These are phyloP conservation scores for Semicossyphus pulcher DNA, from an alignment of 2,113 vertebrate genomes.

Conservation along the genomic window DNA sequence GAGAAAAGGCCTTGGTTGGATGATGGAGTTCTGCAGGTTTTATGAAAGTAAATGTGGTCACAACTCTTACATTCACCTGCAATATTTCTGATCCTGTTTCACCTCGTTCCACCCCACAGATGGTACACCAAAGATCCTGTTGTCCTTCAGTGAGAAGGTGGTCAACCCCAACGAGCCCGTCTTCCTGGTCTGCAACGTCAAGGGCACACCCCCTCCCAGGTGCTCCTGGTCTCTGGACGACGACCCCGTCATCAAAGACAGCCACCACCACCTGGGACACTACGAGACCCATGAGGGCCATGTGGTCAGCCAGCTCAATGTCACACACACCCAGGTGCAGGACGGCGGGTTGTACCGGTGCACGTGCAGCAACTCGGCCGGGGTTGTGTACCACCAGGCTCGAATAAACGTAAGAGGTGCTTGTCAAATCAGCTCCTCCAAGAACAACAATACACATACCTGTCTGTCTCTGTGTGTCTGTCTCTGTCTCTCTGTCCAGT, in stretches of 20 bases:
- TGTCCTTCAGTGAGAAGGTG: conserved; percentile 97
- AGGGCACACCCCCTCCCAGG: conserved; percentile 93
- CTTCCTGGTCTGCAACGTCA: conserved; percentile 96
- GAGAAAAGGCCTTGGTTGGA: no score
- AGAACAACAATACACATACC: conserved; percentile 85
- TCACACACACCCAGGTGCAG: conserved; percentile 94
- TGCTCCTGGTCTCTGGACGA: conserved; percentile 97
- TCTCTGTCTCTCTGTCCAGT: conserved; percentile 39
- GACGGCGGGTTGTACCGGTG: conserved; percentile 98
- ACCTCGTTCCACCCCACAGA: conserved; percentile 80
- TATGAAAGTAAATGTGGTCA: no score
- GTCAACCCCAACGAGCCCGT: conserved; percentile 95
- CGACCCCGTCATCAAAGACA: conserved; percentile 93
- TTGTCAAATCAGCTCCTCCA: conserved; percentile 99
- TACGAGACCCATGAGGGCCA: conserved; percentile 94
- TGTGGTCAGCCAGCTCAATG: conserved; percentile 97
- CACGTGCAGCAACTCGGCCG: conserved; percentile 98
- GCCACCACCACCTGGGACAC: conserved; percentile 94
- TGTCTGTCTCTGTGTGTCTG: conserved; percentile 68
- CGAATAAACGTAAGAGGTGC: conserved; percentile 99
- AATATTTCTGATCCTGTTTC: neutral
- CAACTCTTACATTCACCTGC: conserved; percentile 16
- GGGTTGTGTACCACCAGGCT: conserved; percentile 99
- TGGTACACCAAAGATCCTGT: conserved; percentile 97
- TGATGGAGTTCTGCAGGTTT: no score